These are phyloP conservation scores for Archegozetes longisetosus DNA, from an alignment of 1,140 invertebrate genomes.

Conservation along the genomic window DNA sequence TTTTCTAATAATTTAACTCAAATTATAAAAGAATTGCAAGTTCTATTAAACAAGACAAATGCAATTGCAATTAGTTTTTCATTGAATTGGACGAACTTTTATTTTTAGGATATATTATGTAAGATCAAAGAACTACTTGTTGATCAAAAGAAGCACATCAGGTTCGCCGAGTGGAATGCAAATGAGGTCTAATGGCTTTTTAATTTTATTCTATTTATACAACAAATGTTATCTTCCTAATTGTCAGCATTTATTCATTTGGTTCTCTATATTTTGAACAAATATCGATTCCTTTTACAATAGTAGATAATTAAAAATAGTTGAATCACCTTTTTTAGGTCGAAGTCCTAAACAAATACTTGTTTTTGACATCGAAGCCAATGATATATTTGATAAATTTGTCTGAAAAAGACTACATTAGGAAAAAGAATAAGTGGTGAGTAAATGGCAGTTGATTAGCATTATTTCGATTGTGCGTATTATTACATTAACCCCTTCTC, in stretches of 20 bases:
- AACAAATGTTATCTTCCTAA: too few relatives aligned
- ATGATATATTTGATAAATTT: conserved; percentile 94
- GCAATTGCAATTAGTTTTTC: not conserved
- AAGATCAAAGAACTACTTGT: conserved; percentile 72
- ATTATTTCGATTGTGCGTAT: not conserved
- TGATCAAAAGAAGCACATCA: conserved; percentile 80
- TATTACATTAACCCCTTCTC: not conserved
- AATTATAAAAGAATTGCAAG: not conserved
- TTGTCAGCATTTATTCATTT: too few relatives aligned
- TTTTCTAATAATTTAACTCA: not conserved
- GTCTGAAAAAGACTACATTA: conserved; percentile 93
- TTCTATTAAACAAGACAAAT: not conserved
- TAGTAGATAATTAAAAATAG: too few relatives aligned
- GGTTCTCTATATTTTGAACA: too few relatives aligned
- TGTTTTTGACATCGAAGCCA: conserved; percentile 96
- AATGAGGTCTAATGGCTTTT: conserved; percentile 51
- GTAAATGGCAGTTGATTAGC: conserved; percentile 16
- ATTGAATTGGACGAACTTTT: conserved; percentile 14
- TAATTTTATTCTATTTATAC: conserved; percentile 4
- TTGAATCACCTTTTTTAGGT: conserved; percentile 61
- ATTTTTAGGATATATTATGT: conserved; percentile 56
- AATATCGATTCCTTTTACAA: too few relatives aligned
- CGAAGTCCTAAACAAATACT: conserved; percentile 86
- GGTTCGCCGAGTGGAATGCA: conserved; percentile 80
- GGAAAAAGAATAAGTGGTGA: conserved; percentile 99